Evolutionary conservation across 2,113 vertebrate genomes (phyloP).

Genomic region (Festucalex cinctus): DNA sequence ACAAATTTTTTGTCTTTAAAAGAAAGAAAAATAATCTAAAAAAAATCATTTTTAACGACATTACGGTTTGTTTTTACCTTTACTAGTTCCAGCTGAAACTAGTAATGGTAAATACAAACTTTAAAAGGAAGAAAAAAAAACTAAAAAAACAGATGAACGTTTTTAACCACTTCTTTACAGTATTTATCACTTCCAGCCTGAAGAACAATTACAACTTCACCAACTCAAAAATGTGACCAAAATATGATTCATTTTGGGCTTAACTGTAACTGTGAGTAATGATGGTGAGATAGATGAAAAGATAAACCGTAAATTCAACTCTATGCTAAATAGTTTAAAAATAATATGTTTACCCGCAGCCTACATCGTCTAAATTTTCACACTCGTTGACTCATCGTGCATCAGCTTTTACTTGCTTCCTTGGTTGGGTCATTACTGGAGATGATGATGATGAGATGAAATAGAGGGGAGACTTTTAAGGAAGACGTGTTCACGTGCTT

Average conservation of each 20-base stretch:
- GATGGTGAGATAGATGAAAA: slow-evolving; percentile 27
- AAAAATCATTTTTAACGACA: no score
- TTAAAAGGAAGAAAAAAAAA: no score
- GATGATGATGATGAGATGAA: not conserved
- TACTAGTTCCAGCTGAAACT: no score
- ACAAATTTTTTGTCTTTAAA: no score
- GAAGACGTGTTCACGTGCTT: slow-evolving; percentile 17
- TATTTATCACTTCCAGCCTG: not conserved
- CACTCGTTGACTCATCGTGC: not conserved
- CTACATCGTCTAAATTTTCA: slow-evolving; percentile 3
- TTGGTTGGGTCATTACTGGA: not conserved
- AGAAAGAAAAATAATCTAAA: no score
- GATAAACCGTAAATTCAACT: slow-evolving; percentile 28
- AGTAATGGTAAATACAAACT: no score
- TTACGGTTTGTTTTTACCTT: no score
- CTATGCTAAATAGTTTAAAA: slow-evolving; percentile 14
- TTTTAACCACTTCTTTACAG: not conserved
- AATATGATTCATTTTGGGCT: not conserved
- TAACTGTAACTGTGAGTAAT: slow-evolving; percentile 13
- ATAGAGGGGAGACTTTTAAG: not conserved
- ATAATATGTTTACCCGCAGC: slow-evolving; percentile 16
- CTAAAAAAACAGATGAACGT: not conserved
- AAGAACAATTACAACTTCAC: not conserved
- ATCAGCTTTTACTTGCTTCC: slow-evolving; percentile 3
- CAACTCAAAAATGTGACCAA: not conserved